Conservation (phyloP, 2,888 invertebrate genomes). For the Brachyptera risi region DNA sequence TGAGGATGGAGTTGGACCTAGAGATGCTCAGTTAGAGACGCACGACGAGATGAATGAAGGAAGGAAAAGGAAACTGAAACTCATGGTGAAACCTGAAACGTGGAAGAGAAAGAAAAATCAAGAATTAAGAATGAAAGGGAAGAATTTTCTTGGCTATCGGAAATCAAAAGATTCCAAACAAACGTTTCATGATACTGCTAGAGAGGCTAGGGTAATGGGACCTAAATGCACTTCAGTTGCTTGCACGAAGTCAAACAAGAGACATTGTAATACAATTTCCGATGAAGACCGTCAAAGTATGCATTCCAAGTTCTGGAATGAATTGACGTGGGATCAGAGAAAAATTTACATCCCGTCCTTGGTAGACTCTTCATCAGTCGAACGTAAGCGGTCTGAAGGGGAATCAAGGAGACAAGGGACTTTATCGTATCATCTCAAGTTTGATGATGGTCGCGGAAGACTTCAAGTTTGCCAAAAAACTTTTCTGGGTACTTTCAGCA, state of each 20-base stretch:
- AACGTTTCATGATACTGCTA: background rate
- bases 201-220: background rate
- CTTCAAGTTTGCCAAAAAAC: constrained; percentile 21
- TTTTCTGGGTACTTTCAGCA: constrained; percentile 27
- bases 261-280: constrained; percentile 14
- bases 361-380: constrained; percentile 1
- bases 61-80: background rate
- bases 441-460: background rate
- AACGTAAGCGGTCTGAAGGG: background rate
- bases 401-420: background rate
- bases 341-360: constrained; percentile 9
- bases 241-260: constrained; percentile 2
- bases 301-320: constrained; percentile 29
- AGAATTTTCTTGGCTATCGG: background rate
- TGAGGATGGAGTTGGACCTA: too few species aligned
- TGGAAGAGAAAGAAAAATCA: too few species aligned
- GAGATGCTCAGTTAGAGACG: too few species aligned
- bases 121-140: background rate
- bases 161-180: background rate
- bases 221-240: background rate
- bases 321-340: constrained; percentile 12
- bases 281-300: constrained; percentile 24
- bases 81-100: background rate
- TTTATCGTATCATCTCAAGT: background rate
- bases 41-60: too few species aligned